Base-by-base conservation (phyloP, 2,797 vertebrate genomes). In the Apogon talboti region DNA sequence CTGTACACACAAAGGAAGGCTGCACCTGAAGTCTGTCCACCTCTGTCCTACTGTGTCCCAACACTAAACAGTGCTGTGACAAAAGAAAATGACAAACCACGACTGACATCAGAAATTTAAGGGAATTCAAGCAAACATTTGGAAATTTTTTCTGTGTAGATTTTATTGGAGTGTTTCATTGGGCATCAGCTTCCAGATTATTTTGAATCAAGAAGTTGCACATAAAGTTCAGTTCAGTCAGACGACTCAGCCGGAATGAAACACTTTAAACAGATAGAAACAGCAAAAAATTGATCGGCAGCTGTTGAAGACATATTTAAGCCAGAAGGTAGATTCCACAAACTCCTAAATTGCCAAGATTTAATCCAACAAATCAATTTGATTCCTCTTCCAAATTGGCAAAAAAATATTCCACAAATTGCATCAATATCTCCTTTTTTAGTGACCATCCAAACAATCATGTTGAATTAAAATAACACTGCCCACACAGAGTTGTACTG, bases 171-270 rank as follows among this genome's bases (percentile, higher is more conserved):
- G 55, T 4, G 0, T 65, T 51, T 2, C 13, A 54, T 35, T 19
- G 6, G 42, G 40, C 35, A 33, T 6, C 40, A 41, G 51, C 73
- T 67, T 38, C 6, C 9, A 59, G 42, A 46, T 47, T 15, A 37
- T 28, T 46, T 52, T 59, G 16, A 9, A 33, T 61, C 16, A 55
- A 24, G 24, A 16, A 30, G 30, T 43, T 46, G 55, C 28, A n/a
- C 7, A 30, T 16, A 51, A 65, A 55, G 57, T 70, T 63, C 60
- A 16, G n/a, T 73, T 72, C 61, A 43, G 50, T 60, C 76, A 37
- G 63, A 68, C 57, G 33, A 37, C 66, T 68, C 38, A 9, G 6
- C 11, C 14, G 12, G 10, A 45, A 11, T 4, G 13, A 2, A 9
- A 10, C 2, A 35, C 33, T 35, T 35, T 8, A 9, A 30, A 35